These are phyloP conservation scores for Apteryx mantelli DNA, from an alignment of 2,113 vertebrate species.

Conservation along the genomic window DNA sequence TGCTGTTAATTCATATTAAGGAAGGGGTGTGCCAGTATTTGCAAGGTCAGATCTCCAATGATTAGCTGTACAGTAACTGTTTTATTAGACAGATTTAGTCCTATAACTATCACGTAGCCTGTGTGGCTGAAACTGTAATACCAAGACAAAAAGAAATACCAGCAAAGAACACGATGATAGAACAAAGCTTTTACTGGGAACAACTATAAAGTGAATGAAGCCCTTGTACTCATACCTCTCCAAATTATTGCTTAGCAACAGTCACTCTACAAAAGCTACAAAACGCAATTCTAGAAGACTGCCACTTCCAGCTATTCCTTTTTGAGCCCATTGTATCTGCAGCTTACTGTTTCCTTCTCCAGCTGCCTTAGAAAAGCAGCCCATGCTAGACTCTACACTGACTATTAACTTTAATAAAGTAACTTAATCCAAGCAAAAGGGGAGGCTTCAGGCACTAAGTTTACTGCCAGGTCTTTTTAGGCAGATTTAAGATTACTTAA, in stretches of 20 bases:
- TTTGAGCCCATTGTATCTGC: not conserved
- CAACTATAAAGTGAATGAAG: not conserved
- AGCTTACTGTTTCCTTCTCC: not conserved
- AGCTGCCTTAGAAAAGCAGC: not conserved
- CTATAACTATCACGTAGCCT: fast-evolving
- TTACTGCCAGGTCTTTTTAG: not conserved
- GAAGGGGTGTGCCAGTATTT: not conserved
- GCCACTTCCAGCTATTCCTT: not conserved
- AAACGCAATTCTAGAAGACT: not conserved
- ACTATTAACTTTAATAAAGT: not conserved
- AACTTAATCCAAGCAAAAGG: not conserved
- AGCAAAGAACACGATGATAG: not conserved
- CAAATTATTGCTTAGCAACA: not conserved
- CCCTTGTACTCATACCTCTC: not conserved
- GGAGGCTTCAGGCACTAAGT: not conserved
- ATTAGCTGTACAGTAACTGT: not conserved
- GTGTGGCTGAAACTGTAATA: not conserved
- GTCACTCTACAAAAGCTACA: not conserved
- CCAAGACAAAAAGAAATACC: not conserved
- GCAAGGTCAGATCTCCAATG: not conserved
- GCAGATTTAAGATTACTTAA: not conserved
- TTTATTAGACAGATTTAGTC: not conserved
- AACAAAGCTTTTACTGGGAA: not conserved
- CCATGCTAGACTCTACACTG: not conserved
- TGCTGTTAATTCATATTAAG: not conserved